Conservation (phyloP, 2,888 invertebrate species). For the Coenonympha glycerion region DNA sequence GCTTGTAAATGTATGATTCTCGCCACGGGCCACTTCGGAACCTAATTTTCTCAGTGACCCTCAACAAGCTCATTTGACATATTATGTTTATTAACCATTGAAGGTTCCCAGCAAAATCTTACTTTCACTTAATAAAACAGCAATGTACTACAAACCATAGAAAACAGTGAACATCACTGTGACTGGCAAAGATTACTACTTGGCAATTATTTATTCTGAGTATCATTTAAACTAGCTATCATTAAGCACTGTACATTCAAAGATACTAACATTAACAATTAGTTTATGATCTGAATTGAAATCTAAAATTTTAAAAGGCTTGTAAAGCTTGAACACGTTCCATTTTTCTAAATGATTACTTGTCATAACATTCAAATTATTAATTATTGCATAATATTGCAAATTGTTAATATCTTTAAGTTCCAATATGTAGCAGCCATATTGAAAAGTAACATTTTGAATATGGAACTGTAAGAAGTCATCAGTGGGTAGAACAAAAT, state of each 20-base stretch:
- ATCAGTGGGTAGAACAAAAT: conserved; percentile 56
- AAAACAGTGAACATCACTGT: too few relatives aligned
- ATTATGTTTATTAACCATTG: too few relatives aligned
- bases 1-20: too few relatives aligned
- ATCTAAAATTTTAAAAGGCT: conserved; percentile 48
- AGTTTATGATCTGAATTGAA: conserved; percentile 37
- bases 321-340: conserved; percentile 49
- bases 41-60: too few relatives aligned
- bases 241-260: conserved; percentile 43
- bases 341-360: conserved; percentile 36
- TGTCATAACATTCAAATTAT: conserved; percentile 42
- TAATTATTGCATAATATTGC: conserved; percentile 48
- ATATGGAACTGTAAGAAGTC: conserved; percentile 46
- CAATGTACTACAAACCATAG: too few relatives aligned
- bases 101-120: too few relatives aligned
- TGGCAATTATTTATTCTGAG: too few relatives aligned
- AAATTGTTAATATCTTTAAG: conserved; percentile 40
- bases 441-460: conserved; percentile 44
- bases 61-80: too few relatives aligned
- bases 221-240: not conserved
- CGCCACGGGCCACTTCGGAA: too few relatives aligned
- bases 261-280: conserved; percentile 60
- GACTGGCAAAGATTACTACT: too few relatives aligned
- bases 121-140: too few relatives aligned
- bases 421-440: conserved; percentile 51